Conservation (phyloP, 2,888 invertebrate species). For the Plebejus melissa region DNA sequence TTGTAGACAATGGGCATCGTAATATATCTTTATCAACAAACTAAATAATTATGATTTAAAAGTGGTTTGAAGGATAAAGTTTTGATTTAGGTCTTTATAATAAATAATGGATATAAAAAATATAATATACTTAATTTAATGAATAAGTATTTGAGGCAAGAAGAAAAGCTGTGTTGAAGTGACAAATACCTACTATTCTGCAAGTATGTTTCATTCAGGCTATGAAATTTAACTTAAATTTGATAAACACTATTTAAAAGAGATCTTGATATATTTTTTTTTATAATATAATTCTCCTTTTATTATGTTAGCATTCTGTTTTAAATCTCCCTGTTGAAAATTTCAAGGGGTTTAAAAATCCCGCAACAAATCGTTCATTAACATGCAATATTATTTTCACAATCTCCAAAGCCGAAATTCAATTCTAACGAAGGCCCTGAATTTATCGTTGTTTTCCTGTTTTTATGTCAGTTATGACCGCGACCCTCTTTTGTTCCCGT, state of each 20-base stretch:
- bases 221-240: too few species aligned
- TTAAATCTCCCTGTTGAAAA: background rate
- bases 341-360: background rate
- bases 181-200: too few species aligned
- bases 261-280: too few species aligned
- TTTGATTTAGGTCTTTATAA: too few species aligned
- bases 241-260: too few species aligned
- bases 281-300: background rate
- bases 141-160: too few species aligned
- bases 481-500: slow-evolving; percentile 26
- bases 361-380: slow-evolving; percentile 8
- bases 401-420: slow-evolving; percentile 19
- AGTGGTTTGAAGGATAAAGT: too few species aligned
- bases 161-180: too few species aligned
- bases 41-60: too few species aligned
- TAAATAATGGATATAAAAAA: too few species aligned
- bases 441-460: slow-evolving; percentile 28
- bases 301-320: background rate
- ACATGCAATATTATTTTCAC: slow-evolving; percentile 2
- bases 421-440: slow-evolving; percentile 23
- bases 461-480: slow-evolving; percentile 26
- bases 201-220: too few species aligned
- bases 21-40: background rate
- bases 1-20: background rate
- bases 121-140: too few species aligned